These are phyloP conservation scores for Drosophila asahinai DNA, from an alignment of 1,140 invertebrate genomes.

Conservation along the genomic window DNA sequence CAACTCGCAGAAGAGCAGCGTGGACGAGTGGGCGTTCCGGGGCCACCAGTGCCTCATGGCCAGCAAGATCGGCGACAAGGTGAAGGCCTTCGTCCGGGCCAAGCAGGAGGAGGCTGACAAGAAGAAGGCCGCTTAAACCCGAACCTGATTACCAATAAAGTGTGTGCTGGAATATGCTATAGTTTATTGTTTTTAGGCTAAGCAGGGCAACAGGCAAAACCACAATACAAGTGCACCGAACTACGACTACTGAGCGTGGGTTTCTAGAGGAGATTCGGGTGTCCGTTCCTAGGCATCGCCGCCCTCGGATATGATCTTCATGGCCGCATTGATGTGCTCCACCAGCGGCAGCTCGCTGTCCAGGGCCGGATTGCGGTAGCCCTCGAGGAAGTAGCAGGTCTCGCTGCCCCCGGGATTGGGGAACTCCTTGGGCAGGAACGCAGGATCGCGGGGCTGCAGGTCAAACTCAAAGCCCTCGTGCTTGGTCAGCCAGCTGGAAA, in stretches of 20 bases:
- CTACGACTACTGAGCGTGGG: constrained; percentile 67
- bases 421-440: constrained; percentile 94
- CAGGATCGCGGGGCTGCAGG: constrained; percentile 90
- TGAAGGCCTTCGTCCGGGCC: constrained; percentile 63
- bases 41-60: constrained; percentile 78
- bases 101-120: constrained; percentile 57
- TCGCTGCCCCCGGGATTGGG: constrained; percentile 90
- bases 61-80: constrained; percentile 77
- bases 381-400: constrained; percentile 94
- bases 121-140: constrained; percentile 26
- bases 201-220: constrained; percentile 45
- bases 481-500: constrained; percentile 90
- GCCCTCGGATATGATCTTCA: constrained; percentile 79
- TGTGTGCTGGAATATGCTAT: constrained; percentile 55
- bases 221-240: constrained; percentile 74
- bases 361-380: constrained; percentile 90
- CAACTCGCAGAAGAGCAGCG: constrained; percentile 57
- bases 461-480: constrained; percentile 91
- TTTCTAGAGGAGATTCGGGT: constrained; percentile 22
- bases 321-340: constrained; percentile 88
- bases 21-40: constrained; percentile 75
- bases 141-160: constrained; percentile 30
- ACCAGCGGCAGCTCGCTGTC: constrained; percentile 87
- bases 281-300: constrained; percentile 61
- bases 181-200: constrained; percentile 59